A percentile compares a stretch with the other conserved stretches of the same genome.
These are phyloP conservation scores for Teleopsis dalmanni DNA, from an alignment of 1,140 invertebrate species.

Conservation along the genomic window DNA sequence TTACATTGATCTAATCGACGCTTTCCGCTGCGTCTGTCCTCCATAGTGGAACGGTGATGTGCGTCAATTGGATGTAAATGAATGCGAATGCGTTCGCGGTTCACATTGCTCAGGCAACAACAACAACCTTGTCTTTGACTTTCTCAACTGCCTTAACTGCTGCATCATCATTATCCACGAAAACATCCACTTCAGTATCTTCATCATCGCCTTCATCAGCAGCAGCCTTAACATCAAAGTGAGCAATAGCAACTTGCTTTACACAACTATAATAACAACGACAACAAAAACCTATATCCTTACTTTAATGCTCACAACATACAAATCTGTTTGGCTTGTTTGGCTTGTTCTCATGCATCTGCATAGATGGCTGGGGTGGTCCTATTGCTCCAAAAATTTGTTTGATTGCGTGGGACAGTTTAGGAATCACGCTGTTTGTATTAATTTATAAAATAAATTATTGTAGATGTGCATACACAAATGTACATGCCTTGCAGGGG, in stretches of 20 bases:
- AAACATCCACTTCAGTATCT: constrained; percentile 57
- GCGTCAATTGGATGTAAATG: constrained; percentile 68
- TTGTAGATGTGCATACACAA: constrained; percentile 69
- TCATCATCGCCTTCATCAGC: constrained; percentile 77
- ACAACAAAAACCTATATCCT: constrained; percentile 44
- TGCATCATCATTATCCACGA: neutral
- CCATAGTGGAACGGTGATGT: constrained; percentile 71
- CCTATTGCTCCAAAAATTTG: constrained; percentile 83
- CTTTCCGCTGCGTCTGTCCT: constrained; percentile 69
- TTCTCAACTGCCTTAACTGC: constrained; percentile 44
- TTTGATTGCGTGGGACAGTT: constrained; percentile 82
- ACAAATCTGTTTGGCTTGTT: constrained; percentile 76
- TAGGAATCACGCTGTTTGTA: constrained; percentile 64
- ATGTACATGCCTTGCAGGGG: no score
- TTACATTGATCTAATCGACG: constrained; percentile 67
- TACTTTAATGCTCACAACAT: constrained; percentile 76
- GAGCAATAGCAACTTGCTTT: constrained; percentile 57
- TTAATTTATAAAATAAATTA: constrained; percentile 71
- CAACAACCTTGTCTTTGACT: constrained; percentile 42
- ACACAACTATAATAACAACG: neutral
- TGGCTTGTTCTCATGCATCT: constrained; percentile 76
- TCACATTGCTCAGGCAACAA: constrained; percentile 46
- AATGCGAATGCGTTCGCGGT: constrained; percentile 51
- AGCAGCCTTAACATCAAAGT: constrained; percentile 74
- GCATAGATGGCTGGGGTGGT: constrained; percentile 76